Percentiles rank a stretch among this genome's conserved stretches.
Conservation (phyloP, 1,140 invertebrate species). For the Drosophila willistoni region DNA sequence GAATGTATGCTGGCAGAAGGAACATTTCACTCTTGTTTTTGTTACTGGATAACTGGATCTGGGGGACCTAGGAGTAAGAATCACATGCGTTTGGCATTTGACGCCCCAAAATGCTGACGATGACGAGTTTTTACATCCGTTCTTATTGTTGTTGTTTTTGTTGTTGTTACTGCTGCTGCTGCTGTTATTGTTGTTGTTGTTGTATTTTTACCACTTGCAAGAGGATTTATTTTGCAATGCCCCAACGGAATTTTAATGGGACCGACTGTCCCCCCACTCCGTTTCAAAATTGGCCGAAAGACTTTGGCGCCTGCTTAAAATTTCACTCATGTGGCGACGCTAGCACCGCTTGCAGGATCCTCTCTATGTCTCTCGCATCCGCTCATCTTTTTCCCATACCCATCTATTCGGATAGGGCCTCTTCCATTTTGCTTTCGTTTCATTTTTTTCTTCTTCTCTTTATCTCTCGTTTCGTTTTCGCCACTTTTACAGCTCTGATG, state of each 20-base stretch:
- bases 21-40: slow-evolving; percentile 12
- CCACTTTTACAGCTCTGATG: slow-evolving; percentile 55
- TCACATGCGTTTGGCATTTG: slow-evolving; percentile 79
- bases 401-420: not conserved
- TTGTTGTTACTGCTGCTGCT: no score
- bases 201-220: slow-evolving; percentile 71
- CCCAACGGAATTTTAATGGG: slow-evolving; percentile 77
- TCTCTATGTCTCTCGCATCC: not conserved
- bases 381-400: not conserved
- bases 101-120: slow-evolving; percentile 72
- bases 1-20: not conserved
- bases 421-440: slow-evolving; percentile 2
- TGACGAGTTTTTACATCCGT: slow-evolving; percentile 57
- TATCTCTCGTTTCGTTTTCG: not conserved
- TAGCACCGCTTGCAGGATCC: slow-evolving; percentile 34
- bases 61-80: slow-evolving; percentile 50
- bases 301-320: slow-evolving; percentile 70
- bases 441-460: not conserved
- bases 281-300: slow-evolving; percentile 59
- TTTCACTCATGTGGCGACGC: slow-evolving; percentile 68
- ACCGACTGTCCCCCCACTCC: slow-evolving; percentile 25
- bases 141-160: not conserved
- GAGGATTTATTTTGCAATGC: slow-evolving; percentile 81
- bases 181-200: slow-evolving; percentile 32
- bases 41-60: slow-evolving; percentile 7